A percentile compares a stretch with the other conserved stretches of the same genome.
Evolutionary conservation across 2,888 invertebrate genomes (phyloP).

Genomic region (Drosophila longiperda): DNA sequence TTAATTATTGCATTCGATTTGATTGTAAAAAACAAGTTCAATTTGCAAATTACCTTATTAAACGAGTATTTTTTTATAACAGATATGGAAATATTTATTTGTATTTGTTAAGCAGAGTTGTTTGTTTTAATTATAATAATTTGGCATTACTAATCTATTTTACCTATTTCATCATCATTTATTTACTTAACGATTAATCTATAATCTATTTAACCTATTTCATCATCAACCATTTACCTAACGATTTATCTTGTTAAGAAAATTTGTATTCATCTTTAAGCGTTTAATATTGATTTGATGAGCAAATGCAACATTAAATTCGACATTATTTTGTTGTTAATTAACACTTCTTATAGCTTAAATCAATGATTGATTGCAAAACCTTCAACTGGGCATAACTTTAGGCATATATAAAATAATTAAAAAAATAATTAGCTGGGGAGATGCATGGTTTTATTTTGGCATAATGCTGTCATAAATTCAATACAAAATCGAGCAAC

Average conservation of each 20-base stretch:
- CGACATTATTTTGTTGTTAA: slow-evolving; percentile 21
- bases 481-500: slow-evolving; percentile 39
- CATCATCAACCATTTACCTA: too few species aligned
- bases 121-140: slow-evolving; percentile 6
- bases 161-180: neutral
- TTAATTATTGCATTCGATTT: neutral
- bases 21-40: neutral
- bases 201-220: too few species aligned
- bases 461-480: slow-evolving; percentile 44
- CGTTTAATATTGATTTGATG: neutral
- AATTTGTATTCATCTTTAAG: too few species aligned
- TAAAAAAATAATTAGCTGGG: neutral
- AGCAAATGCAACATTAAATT: neutral
- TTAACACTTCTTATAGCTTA: slow-evolving; percentile 13
- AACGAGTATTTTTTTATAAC: neutral
- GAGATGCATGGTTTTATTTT: slow-evolving; percentile 14
- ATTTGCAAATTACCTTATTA: neutral
- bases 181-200: neutral
- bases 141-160: neutral
- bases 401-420: neutral
- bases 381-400: slow-evolving; percentile 19
- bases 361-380: slow-evolving; percentile 23
- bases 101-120: neutral
- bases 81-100: neutral
- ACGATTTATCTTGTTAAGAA: too few species aligned